Conservation (phyloP, 2,797 vertebrate species). For the Halcyon badia region DNA sequence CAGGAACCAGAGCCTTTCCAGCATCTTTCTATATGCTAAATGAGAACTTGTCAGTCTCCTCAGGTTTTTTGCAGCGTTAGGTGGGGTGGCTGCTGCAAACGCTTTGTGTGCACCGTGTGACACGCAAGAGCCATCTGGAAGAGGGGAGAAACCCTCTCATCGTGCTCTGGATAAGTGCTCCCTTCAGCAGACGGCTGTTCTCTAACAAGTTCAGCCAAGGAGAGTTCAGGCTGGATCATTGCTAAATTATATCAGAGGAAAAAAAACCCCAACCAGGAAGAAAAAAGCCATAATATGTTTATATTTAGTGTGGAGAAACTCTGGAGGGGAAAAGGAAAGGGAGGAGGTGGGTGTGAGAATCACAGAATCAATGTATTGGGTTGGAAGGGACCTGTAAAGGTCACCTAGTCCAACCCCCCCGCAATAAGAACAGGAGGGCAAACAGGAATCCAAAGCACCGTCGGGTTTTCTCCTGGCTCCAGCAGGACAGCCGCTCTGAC, state of each 20-base stretch:
- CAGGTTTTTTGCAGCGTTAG: not conserved
- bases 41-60: slow-evolving; percentile 20
- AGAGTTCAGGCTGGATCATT: not conserved
- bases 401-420: too few species aligned
- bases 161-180: not conserved
- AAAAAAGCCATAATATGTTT: not conserved
- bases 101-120: not conserved
- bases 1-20: not conserved
- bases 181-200: not conserved
- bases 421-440: not conserved
- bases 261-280: not conserved
- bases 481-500: not conserved
- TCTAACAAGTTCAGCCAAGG: not conserved
- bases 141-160: not conserved
- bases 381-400: too few species aligned
- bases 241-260: not conserved
- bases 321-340: not conserved
- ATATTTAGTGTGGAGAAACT: not conserved
- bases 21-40: not conserved
- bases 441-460: not conserved
- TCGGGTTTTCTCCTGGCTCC: not conserved
- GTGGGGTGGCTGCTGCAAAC: not conserved
- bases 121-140: not conserved
- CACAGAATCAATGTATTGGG: too few species aligned
- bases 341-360: not conserved